Conservation (phyloP, 2,888 invertebrate genomes). For the Drosophila paracracens region DNA sequence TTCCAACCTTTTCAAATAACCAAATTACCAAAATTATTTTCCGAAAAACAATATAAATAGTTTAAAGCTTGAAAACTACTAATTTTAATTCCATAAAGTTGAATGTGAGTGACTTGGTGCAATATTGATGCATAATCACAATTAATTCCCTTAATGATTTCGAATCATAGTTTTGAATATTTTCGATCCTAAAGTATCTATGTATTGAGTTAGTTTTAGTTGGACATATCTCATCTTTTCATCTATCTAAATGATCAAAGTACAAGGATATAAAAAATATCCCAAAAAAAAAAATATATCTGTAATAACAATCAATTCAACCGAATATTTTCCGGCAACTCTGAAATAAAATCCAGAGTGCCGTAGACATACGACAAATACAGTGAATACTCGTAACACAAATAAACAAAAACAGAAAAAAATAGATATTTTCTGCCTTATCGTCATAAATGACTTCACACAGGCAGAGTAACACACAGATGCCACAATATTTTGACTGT, state of each 20-base stretch:
- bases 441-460: conserved; percentile 66
- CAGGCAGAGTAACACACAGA: conserved; percentile 56
- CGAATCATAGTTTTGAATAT: background rate
- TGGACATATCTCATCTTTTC: background rate
- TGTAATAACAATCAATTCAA: conserved; percentile 25
- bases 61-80: conserved; percentile 14
- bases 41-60: conserved; percentile 6
- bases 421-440: conserved; percentile 33
- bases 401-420: conserved; percentile 15
- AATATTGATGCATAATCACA: background rate
- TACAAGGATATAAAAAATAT: background rate
- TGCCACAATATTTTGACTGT: conserved; percentile 80
- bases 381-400: conserved; percentile 13
- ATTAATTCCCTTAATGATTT: background rate
- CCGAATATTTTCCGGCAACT: conserved; percentile 23
- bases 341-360: conserved; percentile 17
- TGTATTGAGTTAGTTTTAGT: background rate
- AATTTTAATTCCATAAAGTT: background rate
- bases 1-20: conserved; percentile 4
- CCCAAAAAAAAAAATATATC: background rate
- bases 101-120: background rate
- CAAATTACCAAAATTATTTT: conserved; percentile 36
- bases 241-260: background rate
- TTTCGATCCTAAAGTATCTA: background rate
- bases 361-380: conserved; percentile 18